Evolutionary conservation across 2,888 invertebrate species (phyloP).

Genomic region (Sepiola atlantica): DNA sequence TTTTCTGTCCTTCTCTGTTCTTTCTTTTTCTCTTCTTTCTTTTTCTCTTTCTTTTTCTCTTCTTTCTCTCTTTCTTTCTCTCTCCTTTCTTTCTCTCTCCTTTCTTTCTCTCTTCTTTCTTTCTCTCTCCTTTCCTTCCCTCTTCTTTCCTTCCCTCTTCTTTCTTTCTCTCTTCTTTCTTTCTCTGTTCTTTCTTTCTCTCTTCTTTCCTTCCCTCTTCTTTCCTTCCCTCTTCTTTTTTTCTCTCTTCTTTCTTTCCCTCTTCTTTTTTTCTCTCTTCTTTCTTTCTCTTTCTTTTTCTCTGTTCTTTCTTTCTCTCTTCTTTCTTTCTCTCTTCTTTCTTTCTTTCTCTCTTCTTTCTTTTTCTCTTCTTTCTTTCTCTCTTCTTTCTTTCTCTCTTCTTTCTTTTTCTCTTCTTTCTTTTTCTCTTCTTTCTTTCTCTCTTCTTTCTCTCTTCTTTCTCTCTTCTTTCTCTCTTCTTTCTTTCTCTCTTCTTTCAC

Average conservation of each 20-base stretch:
- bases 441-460: neutral
- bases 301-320: no score
- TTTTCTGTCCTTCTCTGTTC: no score
- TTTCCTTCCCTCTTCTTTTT: no score
- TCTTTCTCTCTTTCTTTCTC: neutral
- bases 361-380: neutral
- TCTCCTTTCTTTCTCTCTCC: neutral
- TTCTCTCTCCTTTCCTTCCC: neutral
- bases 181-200: neutral
- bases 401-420: neutral
- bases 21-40: neutral
- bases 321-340: no score
- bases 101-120: neutral
- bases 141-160: neutral
- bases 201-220: neutral
- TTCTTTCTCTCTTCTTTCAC: neutral
- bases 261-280: neutral
- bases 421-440: neutral
- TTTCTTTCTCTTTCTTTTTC: neutral
- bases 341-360: neutral
- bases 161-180: rapidly evolving
- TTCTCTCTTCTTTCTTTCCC: neutral
- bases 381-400: neutral
- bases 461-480: no score
- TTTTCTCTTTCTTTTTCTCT: no score